Evolutionary conservation across 2,888 invertebrate species (phyloP), one percentile per base, ranked within the genome.

Genomic region (Protonemura montana): DNA sequence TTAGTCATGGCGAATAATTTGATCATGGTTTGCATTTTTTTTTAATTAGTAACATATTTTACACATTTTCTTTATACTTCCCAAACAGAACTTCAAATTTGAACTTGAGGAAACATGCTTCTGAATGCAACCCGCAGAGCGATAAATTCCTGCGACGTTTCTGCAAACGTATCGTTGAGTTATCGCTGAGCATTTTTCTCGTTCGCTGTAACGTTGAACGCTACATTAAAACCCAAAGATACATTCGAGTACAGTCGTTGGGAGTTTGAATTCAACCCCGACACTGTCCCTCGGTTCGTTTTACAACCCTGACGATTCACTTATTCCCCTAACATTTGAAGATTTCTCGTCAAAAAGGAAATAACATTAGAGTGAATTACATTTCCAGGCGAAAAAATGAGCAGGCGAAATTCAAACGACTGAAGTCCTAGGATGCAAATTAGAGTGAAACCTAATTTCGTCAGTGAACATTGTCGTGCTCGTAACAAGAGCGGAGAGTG

Each of bases 331-430:
- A 59, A 59, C 7, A 59, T 59, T 59, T 59, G 59, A 59, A 59
- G 59, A 59, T 59, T 59, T 59, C 59, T 59, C 59, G 59, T 59
- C 59, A 59, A 59, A 59, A 59, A 59, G 59, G 59, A 7, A 59
- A 59, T 59, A 59, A 3, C 35, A 35, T 35, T 10, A 35, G 5
- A 6, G 35, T 35, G 35, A 35, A 59, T 59, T 21, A 59, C 59
- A 59, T 59, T 59, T 59, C 35, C 35, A 59, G 59, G 21, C 59
- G 59, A 59, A 59, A 10, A 59, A 59, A 59, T 59, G 59, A 59
- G 59, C 21, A 59, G 16, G 59, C 59, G 59, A 21, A 59, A 59
- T 59, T 59, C 59, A 59, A 59, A 59, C 59, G 59, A 2, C 59
- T 59, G 59, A 21, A 21, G 1, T 59, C 59, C 59, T 10, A 10